A percentile compares a stretch with the other conserved stretches of the same genome.
Conservation (phyloP, 2,888 invertebrate species). For the Machimus atricapillus region DNA sequence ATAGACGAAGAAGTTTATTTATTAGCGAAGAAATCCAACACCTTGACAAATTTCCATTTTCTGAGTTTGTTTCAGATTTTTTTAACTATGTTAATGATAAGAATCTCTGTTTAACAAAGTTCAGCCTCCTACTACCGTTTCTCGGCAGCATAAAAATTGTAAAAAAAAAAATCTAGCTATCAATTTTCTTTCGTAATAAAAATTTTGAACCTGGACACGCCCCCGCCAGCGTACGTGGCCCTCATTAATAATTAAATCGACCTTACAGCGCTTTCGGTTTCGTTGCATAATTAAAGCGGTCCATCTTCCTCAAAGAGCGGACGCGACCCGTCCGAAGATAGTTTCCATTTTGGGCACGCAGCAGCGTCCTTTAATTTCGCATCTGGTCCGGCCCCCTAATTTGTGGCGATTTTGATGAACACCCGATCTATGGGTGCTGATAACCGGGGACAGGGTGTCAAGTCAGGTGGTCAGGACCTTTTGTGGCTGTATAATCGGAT, state of each 20-base stretch:
- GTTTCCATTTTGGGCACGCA: background rate
- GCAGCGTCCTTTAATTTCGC: background rate
- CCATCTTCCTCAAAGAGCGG: background rate
- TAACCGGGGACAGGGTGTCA: background rate
- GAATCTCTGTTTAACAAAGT: background rate
- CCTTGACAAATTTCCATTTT: too few relatives aligned
- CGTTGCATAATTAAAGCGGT: background rate
- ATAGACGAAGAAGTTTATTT: background rate
- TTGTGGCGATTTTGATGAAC: constrained; percentile 18
- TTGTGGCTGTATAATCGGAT: background rate
- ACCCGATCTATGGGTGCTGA: constrained; percentile 15
- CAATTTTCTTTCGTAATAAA: background rate
- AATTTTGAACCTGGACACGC: background rate
- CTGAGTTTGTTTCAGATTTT: background rate
- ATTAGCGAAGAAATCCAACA: background rate
- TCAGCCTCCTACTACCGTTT: background rate
- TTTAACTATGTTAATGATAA: background rate
- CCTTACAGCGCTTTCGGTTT: background rate
- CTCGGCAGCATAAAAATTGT: background rate
- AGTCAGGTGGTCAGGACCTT: constrained; percentile 30
- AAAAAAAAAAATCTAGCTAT: background rate
- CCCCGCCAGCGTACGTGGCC: background rate
- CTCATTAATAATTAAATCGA: background rate
- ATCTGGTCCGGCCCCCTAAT: background rate
- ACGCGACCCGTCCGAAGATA: background rate